phyloP scores from a whole-genome alignment of 2,888 invertebrate genomes.

The Heliconius hortense region DNA sequence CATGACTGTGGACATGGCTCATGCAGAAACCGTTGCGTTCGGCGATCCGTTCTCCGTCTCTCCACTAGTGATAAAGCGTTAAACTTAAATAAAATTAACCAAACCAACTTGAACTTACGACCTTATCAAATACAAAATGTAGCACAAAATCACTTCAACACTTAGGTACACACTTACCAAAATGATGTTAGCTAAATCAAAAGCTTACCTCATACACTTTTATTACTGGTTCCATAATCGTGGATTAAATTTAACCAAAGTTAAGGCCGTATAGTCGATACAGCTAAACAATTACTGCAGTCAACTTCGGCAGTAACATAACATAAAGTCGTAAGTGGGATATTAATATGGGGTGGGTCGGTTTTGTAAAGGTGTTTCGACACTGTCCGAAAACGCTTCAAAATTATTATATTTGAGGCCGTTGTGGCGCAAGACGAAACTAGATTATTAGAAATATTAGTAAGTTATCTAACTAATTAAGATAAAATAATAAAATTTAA shows the following conservation, averaged over 20 bases:
- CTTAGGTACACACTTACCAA: neutral
- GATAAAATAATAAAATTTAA: no score
- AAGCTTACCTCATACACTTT: conserved; percentile 27
- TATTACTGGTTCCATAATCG: conserved; percentile 44
- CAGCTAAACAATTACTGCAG: conserved; percentile 74
- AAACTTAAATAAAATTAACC: neutral
- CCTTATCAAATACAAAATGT: neutral
- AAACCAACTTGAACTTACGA: neutral
- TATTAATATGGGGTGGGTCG: conserved; percentile 54
- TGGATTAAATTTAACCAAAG: conserved; percentile 56
- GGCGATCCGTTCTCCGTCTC: neutral
- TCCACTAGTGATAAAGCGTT: neutral
- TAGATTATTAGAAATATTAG: no score
- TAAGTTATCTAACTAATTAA: no score
- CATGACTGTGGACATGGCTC: no score
- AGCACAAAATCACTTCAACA: neutral
- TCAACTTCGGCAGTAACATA: conserved; percentile 59
- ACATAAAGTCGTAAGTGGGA: conserved; percentile 70
- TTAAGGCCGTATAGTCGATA: conserved; percentile 60
- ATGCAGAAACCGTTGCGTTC: no score
- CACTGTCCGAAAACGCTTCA: conserved; percentile 1
- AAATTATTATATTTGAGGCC: neutral
- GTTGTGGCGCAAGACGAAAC: no score
- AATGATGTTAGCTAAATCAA: conserved; percentile 26
- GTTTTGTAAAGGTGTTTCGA: conserved; percentile 37